A percentile compares a stretch with the other conserved stretches of the same genome.
Conservation (phyloP, 2,888 invertebrate genomes). For the Notodonta ziczac region DNA sequence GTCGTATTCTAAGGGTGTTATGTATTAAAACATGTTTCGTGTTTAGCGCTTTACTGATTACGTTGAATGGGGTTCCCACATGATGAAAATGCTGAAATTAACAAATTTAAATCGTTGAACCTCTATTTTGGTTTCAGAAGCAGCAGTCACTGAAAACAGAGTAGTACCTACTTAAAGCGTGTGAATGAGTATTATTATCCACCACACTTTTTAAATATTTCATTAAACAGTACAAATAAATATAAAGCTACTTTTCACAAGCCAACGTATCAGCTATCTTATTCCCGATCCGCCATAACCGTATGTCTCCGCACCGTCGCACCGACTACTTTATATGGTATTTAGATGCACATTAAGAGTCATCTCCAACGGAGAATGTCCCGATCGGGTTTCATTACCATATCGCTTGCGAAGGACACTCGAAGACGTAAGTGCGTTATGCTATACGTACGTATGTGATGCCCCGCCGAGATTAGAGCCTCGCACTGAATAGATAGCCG, state of each 20-base stretch:
- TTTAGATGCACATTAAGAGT: slow-evolving; percentile 79
- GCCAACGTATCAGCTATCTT: background rate
- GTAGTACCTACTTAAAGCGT: too few species aligned
- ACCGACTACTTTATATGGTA: slow-evolving; percentile 70
- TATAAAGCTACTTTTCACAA: background rate
- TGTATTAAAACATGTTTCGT: too few species aligned
- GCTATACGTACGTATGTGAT: slow-evolving; percentile 42
- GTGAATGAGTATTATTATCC: too few species aligned
- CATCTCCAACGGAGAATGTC: slow-evolving; percentile 72
- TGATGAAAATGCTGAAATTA: too few species aligned
- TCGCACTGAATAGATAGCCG: slow-evolving; percentile 59
- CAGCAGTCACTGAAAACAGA: too few species aligned
- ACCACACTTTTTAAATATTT: background rate
- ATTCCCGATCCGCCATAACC: slow-evolving; percentile 3
- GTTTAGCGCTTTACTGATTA: too few species aligned
- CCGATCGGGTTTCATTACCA: slow-evolving; percentile 77
- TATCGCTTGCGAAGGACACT: slow-evolving; percentile 68
- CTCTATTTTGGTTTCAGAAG: too few species aligned
- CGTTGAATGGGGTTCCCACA: too few species aligned
- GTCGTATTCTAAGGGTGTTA: too few species aligned
- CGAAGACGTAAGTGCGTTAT: slow-evolving; percentile 44
- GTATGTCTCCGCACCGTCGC: slow-evolving; percentile 45
- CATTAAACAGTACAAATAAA: background rate
- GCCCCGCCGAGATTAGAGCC: slow-evolving; percentile 60
- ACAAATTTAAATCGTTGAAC: too few species aligned